Base-by-base conservation (phyloP, 2,888 invertebrate species). In the Morpho deidamia region DNA sequence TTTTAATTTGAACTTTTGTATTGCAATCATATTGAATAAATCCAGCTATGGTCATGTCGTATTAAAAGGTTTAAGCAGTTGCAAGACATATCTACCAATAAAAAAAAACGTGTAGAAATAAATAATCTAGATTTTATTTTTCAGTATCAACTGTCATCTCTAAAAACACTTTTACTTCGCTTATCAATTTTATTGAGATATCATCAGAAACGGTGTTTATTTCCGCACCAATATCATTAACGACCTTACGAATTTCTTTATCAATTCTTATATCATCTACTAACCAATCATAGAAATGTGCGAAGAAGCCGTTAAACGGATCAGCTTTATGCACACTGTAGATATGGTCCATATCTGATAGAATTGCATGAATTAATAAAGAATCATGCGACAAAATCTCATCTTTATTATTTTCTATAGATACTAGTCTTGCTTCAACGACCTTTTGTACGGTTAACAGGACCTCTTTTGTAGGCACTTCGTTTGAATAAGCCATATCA, bases 301-400 rank as follows among this genome's bases (percentile, higher is more conserved):
- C 67, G 38, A 81, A 51, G 54, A 82, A 81, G 4, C 49, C 51
- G 41, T 69, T 67, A 52, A 83, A 83, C 0, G 74, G 74, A 38
- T 74, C 72, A 0, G 60, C 45, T 14, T 68, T 74, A 0, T 64
- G 59, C 10, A 64, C 71, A 39, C 69, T 68, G 35, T 76, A 84
- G 41, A 79, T 65, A 44, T 78, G 72, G 58, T 86, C 85, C 67
- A 86, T 63, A 56, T 86, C 84, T 5, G 84, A 83, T 7, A 86
- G 56, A 55, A 85, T 82, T 0, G 65, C 66, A 42, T 81, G 68
- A 0, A 81, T 60, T 39, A 86, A 55, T 33, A 74, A 64, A 2
- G 74, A 66, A 8, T 85, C 83, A 35, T 68, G 68, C 0, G 71
- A 72, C 11, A 66, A 62, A 4, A 55, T 48, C 2, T 55, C 42